phyloP scores from a whole-genome alignment of 2,797 vertebrate genomes.

The Loriculus beryllinus region DNA sequence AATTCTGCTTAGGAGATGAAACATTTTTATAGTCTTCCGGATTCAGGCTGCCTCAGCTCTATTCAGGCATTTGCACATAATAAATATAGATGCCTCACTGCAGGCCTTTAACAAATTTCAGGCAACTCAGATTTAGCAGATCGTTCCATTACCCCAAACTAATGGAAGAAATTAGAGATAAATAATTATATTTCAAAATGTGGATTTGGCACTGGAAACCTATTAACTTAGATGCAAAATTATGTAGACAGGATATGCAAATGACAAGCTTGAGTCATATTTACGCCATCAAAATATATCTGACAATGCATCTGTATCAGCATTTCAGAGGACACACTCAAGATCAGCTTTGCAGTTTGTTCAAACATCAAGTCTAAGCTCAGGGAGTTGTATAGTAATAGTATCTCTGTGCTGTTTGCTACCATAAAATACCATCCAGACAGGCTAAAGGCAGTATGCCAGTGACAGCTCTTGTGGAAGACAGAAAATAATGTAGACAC shows the following conservation, averaged over 20 bases:
- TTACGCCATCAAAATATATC: not conserved
- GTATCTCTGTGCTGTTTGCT: not conserved
- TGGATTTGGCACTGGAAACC: not conserved
- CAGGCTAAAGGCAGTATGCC: not conserved
- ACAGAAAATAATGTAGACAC: slow-evolving; percentile 11
- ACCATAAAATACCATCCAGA: not conserved
- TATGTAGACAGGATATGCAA: not conserved
- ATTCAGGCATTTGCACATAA: not conserved
- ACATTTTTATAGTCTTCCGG: not conserved
- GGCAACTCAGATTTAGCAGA: not conserved
- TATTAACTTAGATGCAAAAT: not conserved
- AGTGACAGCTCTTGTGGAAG: not conserved
- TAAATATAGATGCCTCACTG: not conserved
- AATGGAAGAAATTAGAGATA: not conserved
- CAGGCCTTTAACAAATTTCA: not conserved
- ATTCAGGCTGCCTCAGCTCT: not conserved
- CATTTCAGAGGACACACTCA: not conserved
- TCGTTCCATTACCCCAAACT: not conserved
- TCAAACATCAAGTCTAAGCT: not conserved
- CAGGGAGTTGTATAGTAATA: not conserved
- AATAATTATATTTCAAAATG: not conserved
- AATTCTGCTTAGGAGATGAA: not conserved
- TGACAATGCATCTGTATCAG: not conserved
- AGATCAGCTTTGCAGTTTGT: not conserved
- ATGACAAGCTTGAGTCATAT: not conserved